Percentiles rank a stretch among this genome's conserved stretches.
Conservation (phyloP, 2,888 invertebrate genomes). For the Tetragonisca angustula region DNA sequence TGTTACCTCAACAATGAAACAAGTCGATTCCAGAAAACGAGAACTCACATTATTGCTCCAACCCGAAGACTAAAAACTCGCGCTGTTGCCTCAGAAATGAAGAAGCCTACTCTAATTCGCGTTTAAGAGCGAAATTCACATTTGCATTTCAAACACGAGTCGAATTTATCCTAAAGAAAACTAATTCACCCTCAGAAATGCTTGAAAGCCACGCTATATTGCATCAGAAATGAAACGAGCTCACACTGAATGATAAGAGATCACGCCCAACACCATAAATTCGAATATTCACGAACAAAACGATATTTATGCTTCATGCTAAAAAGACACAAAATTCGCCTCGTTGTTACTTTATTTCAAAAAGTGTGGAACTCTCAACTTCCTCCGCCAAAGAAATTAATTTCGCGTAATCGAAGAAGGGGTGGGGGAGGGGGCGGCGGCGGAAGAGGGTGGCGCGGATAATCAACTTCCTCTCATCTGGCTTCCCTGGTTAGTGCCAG, state of each 20-base stretch:
- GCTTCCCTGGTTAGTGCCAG: slow-evolving; percentile 44
- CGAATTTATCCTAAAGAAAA: not conserved
- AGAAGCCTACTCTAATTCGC: too few species aligned
- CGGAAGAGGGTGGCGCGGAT: slow-evolving; percentile 12
- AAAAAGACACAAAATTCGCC: too few species aligned
- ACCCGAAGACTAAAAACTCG: accelerated
- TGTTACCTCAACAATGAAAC: not conserved
- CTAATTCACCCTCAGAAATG: not conserved
- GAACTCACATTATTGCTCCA: too few species aligned
- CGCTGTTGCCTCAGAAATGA: not conserved
- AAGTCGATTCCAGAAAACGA: too few species aligned
- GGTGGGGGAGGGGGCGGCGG: not conserved
- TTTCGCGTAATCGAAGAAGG: slow-evolving; percentile 2
- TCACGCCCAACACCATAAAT: too few species aligned
- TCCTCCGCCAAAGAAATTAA: slow-evolving; percentile 30
- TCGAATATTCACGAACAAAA: too few species aligned
- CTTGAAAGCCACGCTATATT: too few species aligned
- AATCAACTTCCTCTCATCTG: slow-evolving; percentile 39
- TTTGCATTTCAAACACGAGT: too few species aligned
- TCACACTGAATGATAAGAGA: too few species aligned
- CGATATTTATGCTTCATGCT: too few species aligned
- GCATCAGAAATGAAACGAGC: too few species aligned
- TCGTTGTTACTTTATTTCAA: not conserved
- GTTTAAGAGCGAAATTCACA: too few species aligned
- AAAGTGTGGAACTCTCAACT: not conserved